Evolutionary conservation across 2,888 invertebrate species (phyloP).

Genomic region (Lampropteryx suffumata): DNA sequence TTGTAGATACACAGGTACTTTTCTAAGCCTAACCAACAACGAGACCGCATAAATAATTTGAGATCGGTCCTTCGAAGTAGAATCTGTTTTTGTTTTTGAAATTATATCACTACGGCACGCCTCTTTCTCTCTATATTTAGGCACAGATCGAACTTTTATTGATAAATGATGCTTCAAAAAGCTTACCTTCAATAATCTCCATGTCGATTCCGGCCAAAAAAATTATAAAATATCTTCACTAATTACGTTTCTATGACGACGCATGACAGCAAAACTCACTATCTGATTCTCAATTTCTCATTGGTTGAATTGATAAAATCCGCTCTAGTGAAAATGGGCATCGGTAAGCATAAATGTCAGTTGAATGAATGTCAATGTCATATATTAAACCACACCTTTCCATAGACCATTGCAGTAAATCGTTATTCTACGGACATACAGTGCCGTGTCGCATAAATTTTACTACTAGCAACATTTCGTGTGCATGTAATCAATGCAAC

Average conservation of each 20-base stretch:
- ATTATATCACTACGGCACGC: slow-evolving; percentile 5
- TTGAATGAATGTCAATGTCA: slow-evolving; percentile 21
- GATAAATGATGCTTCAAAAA: slow-evolving; percentile 37
- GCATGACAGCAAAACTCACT: slow-evolving; percentile 76
- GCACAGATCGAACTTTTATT: not conserved
- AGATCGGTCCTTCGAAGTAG: not conserved
- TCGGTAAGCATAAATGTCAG: too few species aligned
- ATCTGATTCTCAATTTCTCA: slow-evolving; percentile 59
- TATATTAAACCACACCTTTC: slow-evolving; percentile 2
- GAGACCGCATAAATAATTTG: too few species aligned
- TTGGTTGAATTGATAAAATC: slow-evolving; percentile 35
- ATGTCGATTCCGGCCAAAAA: slow-evolving; percentile 74
- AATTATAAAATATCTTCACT: slow-evolving; percentile 66
- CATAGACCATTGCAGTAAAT: slow-evolving; percentile 4
- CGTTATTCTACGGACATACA: not conserved
- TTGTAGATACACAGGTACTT: too few species aligned
- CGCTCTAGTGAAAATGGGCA: too few species aligned
- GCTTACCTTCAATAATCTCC: slow-evolving; percentile 76
- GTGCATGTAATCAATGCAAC: too few species aligned
- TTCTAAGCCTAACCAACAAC: too few species aligned
- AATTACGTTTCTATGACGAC: slow-evolving; percentile 82
- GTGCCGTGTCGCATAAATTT: too few species aligned
- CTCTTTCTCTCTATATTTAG: not conserved
- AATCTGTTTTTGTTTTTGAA: slow-evolving; percentile 24
- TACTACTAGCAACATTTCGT: too few species aligned